Evolutionary conservation across 35 echinoderm and acorn worm genomes (phyloP).

Genomic region (Apostichopus japonicus): DNA sequence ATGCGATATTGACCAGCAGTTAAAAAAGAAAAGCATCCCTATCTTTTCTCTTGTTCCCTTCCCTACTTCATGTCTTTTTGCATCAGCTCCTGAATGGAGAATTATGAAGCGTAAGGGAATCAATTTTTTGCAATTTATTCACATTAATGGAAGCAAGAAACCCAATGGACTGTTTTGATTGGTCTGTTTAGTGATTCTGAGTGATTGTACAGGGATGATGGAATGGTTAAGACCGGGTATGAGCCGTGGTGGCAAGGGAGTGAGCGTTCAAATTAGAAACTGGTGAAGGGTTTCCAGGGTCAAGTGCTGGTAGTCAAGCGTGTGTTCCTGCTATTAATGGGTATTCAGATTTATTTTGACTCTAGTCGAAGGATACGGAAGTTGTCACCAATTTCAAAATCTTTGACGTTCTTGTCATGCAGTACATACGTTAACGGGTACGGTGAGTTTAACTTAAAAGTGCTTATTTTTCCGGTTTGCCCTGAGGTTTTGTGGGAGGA

Average conservation of each 20-base stretch:
- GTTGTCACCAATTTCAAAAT: neutral
- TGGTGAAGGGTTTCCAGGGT: neutral
- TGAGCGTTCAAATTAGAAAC: neutral
- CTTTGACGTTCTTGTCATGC: too few relatives aligned
- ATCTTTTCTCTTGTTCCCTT: neutral
- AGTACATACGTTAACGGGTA: too few relatives aligned
- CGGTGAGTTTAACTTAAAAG: neutral
- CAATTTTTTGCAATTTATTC: constrained; percentile 31
- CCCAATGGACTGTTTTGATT: constrained; percentile 19
- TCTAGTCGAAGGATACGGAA: neutral
- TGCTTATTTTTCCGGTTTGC: neutral
- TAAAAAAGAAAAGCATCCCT: neutral
- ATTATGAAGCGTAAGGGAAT: constrained; percentile 16
- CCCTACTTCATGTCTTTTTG: neutral
- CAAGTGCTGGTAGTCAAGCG: constrained; percentile 10
- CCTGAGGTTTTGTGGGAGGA: neutral
- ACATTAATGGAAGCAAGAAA: constrained; percentile 42
- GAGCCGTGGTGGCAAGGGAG: constrained; percentile 5
- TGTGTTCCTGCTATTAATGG: neutral
- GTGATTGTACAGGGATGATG: neutral
- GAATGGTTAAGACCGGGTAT: constrained; percentile 2
- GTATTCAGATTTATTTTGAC: neutral
- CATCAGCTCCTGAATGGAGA: constrained; percentile 14
- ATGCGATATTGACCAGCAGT: constrained; percentile 8
- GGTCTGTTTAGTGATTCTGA: constrained; percentile 4